Percentiles rank a stretch among this genome's conserved stretches.
phyloP scores from a whole-genome alignment of 2,113 vertebrate species.

The Calyptomena viridis region DNA sequence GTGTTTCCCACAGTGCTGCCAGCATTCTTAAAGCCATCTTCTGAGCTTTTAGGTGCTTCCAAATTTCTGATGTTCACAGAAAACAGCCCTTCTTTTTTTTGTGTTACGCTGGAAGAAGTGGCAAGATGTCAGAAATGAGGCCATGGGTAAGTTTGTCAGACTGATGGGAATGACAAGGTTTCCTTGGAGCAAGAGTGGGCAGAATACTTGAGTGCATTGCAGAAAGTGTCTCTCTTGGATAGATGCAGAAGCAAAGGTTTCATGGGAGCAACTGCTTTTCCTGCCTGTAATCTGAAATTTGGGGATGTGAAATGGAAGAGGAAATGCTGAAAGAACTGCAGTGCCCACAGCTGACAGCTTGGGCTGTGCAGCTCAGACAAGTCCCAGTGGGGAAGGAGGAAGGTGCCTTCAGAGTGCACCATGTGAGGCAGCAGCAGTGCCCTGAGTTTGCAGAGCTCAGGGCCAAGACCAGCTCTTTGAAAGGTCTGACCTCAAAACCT shows the following conservation, averaged over 20 bases:
- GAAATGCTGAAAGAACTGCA: neutral
- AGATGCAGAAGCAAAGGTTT: neutral
- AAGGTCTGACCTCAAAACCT: neutral
- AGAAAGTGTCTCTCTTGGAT: neutral
- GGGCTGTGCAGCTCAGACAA: neutral
- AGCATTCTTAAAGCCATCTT: neutral
- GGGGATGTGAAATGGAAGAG: neutral
- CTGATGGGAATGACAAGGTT: neutral
- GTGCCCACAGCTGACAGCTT: neutral
- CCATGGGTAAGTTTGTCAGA: neutral
- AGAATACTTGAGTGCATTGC: neutral
- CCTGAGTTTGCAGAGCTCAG: fast-evolving
- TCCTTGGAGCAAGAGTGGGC: neutral
- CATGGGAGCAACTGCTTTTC: neutral
- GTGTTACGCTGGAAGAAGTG: neutral
- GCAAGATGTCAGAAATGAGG: neutral
- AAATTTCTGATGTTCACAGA: neutral
- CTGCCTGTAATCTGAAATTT: neutral
- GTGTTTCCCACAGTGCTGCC: neutral
- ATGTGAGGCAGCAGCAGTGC: neutral
- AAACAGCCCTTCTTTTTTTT: neutral
- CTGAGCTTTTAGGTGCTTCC: neutral
- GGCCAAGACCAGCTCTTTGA: neutral
- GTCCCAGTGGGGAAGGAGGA: neutral
- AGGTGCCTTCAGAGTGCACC: neutral